Evolutionary conservation across 1,140 invertebrate genomes (phyloP), one percentile per base, ranked within the genome.

Genomic region (Calliopsis andreniformis): DNA sequence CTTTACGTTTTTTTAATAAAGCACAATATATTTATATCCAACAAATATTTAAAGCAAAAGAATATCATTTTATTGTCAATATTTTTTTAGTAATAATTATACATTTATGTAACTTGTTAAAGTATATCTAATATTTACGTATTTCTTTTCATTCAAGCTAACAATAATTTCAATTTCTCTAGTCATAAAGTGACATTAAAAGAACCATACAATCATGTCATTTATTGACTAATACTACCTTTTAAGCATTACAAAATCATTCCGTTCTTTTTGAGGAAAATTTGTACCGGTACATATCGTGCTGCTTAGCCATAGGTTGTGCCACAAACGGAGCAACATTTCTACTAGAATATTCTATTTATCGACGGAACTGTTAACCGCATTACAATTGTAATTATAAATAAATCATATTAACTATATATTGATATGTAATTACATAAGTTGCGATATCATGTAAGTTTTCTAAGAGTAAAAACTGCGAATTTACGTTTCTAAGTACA

Each of bases 261-360:
- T 56, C 32, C 32, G 16, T 58, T 32, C 14, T n/a, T 35, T 63
- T 70, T 39, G 42, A 23, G 56, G n/a, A 62, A 62, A n/a, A 45
- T 67, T 78, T 53, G 81, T 82, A 75, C 73, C 75, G 45, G 79
- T 84, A 84, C 82, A 85, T 84, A 73, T 62, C 55, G 25, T 82
- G 67, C 56, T 78, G 80, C 66, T 81, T 79, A 84, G 82, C 83
- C 79, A 79, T 84, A 82, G 53, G 76, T 84, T 79, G 82, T 82
- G 82, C 76, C 79, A 79, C 62, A 51, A 30, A 49, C 49, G 75
- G 59, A 84, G 39, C 83, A 71, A 75, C 71, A 53, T 30, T 61
- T 76, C 59, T 84, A 79, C 23, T 81, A 78, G 55, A 79, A 75
- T 73, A 83, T 77, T 75, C 53, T 83, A 84, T 79, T 76, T 77